Percentiles rank a stretch among this genome's conserved stretches.
Conservation (phyloP, 1,140 invertebrate species). For the Brachionus rotundiformis region DNA sequence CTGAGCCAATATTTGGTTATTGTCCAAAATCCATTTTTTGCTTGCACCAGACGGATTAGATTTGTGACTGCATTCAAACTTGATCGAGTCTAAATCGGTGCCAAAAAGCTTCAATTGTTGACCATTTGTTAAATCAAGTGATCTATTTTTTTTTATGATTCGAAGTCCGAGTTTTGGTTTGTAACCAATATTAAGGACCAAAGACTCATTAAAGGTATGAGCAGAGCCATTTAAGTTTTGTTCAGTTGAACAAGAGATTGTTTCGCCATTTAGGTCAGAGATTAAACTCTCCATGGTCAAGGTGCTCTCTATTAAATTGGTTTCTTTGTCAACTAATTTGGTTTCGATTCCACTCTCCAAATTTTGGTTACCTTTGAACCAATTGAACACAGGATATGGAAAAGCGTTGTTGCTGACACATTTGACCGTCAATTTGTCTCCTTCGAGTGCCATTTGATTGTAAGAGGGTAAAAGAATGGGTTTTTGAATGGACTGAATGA, state of each 20-base stretch:
- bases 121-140: not conserved
- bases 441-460: not conserved
- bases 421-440: not conserved
- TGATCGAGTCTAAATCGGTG: not conserved
- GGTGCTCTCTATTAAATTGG: slow-evolving; percentile 16
- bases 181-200: not conserved
- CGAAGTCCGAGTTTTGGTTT: not conserved
- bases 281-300: not conserved
- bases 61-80: slow-evolving; percentile 3
- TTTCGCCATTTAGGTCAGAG: not conserved
- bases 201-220: not conserved
- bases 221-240: not conserved
- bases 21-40: not conserved
- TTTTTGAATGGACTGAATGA: not conserved
- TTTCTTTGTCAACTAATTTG: slow-evolving; percentile 11
- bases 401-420: not conserved
- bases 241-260: not conserved
- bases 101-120: not conserved
- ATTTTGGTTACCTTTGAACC: not conserved
- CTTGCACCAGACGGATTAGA: not conserved
- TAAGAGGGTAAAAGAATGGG: not conserved
- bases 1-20: not conserved
- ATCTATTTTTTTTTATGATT: not conserved
- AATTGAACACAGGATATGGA: not conserved
- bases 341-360: too few species aligned